Percentiles rank a stretch among this genome's conserved stretches.
phyloP scores from a whole-genome alignment of 2,113 vertebrate genomes.

The Rallus limicola region DNA sequence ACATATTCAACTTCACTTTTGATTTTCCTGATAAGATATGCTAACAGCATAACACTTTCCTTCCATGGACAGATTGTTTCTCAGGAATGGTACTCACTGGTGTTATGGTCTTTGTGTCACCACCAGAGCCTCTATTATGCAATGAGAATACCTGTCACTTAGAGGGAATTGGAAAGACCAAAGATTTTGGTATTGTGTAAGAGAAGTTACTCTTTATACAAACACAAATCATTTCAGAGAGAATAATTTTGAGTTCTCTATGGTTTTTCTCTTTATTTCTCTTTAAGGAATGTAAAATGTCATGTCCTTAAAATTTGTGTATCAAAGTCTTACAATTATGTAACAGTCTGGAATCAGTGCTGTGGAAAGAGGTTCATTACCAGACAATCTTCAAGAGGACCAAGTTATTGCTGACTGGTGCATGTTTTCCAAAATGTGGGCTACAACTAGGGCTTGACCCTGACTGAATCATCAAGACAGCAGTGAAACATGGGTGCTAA shows the following conservation, averaged over 20 bases:
- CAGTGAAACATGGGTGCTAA: background rate
- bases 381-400: background rate
- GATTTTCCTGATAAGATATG: background rate
- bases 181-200: background rate
- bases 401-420: background rate
- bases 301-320: background rate
- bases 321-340: background rate
- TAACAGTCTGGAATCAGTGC: background rate
- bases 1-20: background rate
- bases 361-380: background rate
- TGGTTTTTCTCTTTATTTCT: background rate
- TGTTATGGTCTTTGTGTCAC: background rate
- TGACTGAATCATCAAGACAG: background rate
- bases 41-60: background rate
- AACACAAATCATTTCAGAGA: background rate
- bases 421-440: background rate
- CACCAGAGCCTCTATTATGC: background rate
- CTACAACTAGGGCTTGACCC: background rate
- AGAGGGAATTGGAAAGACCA: background rate
- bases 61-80: rapidly evolving
- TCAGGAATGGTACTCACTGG: background rate
- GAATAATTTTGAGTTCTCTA: background rate
- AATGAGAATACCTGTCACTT: background rate
- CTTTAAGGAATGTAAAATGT: background rate
- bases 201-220: background rate